Conservation (phyloP, 2,888 invertebrate genomes). For the Apodemia mormo region DNA sequence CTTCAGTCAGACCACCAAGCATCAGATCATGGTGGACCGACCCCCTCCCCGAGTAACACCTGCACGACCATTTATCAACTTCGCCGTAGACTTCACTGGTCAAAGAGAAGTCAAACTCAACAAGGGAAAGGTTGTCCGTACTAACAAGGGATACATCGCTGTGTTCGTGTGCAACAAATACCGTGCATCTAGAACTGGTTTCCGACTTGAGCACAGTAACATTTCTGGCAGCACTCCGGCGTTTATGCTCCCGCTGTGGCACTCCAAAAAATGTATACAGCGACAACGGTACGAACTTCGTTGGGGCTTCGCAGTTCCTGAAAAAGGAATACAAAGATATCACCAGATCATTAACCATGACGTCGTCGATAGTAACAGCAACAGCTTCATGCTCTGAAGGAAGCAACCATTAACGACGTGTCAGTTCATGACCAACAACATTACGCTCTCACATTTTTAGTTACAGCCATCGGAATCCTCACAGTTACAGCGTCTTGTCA, state of each 20-base stretch:
- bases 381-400: background rate
- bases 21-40: constrained; percentile 14
- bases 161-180: background rate
- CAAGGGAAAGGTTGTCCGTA: background rate
- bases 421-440: too few relatives aligned
- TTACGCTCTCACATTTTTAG: too few relatives aligned
- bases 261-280: too few relatives aligned
- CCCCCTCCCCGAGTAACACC: background rate
- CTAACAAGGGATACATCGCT: background rate
- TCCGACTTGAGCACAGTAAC: background rate
- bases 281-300: too few relatives aligned
- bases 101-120: background rate
- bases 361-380: constrained; percentile 5
- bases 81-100: constrained; percentile 1
- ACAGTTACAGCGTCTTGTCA: too few relatives aligned
- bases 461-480: too few relatives aligned
- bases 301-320: background rate
- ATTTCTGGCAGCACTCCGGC: background rate
- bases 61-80: background rate
- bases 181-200: background rate
- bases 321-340: constrained; percentile 6
- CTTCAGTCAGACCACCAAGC: background rate
- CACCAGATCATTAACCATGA: constrained; percentile 2
- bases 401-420: too few relatives aligned
- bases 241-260: background rate